A percentile compares a stretch with the other conserved stretches of the same genome.
Conservation (phyloP, 2,888 invertebrate species). For the Andricus quercusramuli region DNA sequence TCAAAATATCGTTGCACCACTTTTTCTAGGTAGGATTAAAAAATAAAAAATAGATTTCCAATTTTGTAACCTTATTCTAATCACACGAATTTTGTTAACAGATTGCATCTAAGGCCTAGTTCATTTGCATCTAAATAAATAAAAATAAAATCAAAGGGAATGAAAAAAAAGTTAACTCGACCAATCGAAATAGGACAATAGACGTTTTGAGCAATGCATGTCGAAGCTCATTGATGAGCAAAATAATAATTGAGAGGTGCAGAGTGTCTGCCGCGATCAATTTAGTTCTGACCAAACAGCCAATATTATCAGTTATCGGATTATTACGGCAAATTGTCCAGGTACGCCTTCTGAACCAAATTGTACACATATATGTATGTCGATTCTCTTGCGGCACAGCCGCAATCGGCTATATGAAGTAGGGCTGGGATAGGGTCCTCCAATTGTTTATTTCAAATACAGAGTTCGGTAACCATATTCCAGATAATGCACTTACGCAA, state of each 20-base stretch:
- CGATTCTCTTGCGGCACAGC: constrained; percentile 39
- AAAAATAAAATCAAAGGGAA: not conserved
- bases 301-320: constrained; percentile 75
- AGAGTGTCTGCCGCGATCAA: constrained; percentile 7
- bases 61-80: too few species aligned
- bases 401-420: not conserved
- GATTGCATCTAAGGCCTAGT: too few species aligned
- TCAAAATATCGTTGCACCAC: too few species aligned
- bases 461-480: not conserved
- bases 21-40: too few species aligned
- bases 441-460: constrained; percentile 12
- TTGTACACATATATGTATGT: constrained; percentile 53
- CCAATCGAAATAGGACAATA: not conserved
- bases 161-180: not conserved
- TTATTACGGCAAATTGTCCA: constrained; percentile 74
- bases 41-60: too few species aligned
- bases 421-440: not conserved
- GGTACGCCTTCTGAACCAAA: constrained; percentile 65
- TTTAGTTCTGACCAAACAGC: constrained; percentile 67
- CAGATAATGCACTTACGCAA: constrained; percentile 7
- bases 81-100: too few species aligned
- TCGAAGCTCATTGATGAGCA: not conserved
- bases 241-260: constrained; percentile 61
- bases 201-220: not conserved
- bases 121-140: not conserved